These are phyloP conservation scores for Anhinga anhinga DNA, from an alignment of 2,113 vertebrate species.

Conservation along the genomic window DNA sequence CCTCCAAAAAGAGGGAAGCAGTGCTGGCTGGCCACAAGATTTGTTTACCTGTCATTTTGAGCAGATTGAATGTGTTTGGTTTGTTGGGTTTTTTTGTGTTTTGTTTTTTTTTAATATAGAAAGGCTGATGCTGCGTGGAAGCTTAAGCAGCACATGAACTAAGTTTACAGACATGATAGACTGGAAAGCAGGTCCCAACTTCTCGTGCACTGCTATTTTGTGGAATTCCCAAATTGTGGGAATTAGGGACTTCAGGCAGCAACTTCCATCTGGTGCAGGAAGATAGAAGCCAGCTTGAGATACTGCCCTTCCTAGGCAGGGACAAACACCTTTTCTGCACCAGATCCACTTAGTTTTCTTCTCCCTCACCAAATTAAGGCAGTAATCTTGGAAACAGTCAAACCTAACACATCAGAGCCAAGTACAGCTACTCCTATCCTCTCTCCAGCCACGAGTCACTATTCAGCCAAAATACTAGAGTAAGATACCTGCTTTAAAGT, in stretches of 20 bases:
- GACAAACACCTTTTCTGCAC: neutral
- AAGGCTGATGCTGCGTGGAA: neutral
- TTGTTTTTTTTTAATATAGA: neutral
- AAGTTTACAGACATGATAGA: neutral
- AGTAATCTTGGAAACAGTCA: neutral
- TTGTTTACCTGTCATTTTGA: neutral
- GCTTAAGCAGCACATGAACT: neutral
- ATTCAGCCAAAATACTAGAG: neutral
- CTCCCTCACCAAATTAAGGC: neutral
- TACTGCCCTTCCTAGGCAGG: neutral
- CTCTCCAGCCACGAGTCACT: neutral
- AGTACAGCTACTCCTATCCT: neutral
- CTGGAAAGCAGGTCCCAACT: neutral
- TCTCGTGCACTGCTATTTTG: neutral
- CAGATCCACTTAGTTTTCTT: neutral
- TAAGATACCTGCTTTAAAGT: neutral
- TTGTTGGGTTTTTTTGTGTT: rapidly evolving
- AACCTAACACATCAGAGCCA: neutral
- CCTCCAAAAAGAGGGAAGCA: neutral
- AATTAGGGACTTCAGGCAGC: neutral
- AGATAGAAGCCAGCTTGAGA: neutral
- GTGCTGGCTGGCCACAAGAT: neutral
- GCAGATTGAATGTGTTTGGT: neutral
- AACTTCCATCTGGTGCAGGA: neutral
- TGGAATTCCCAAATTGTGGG: neutral